Evolutionary conservation across 2,797 vertebrate species (phyloP), one percentile per base, ranked within the genome.

Genomic region (Rhinophrynus dorsalis): DNA sequence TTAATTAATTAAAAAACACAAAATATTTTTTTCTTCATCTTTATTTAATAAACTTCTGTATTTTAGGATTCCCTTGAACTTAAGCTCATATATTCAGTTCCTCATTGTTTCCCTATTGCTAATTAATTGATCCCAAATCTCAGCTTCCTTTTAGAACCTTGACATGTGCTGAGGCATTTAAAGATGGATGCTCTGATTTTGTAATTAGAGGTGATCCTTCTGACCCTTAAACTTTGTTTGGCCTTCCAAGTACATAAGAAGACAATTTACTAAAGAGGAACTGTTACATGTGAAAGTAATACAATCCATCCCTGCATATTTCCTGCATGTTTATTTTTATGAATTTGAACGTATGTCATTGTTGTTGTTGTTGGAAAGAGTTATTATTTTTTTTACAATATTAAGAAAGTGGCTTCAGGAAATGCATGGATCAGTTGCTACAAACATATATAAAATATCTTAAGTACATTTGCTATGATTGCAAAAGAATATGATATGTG

Each of bases 241-340:
- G 51, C 60, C 68, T 72, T 18, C 20, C 6, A 32, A 23, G 27
- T 42, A 50, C 54, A 66, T 26, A 45, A 27, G 5, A 13, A 26
- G 20, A 32, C 26, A 59, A 65, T 66, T 52, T 66, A 35, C 44
- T 32, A 35, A 24, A 55, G 13, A 64, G 24, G 52, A 35, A 66
- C 62, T 59, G n/a, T 59, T 59, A 45, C 55, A 73, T 60, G 69
- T 37, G 47, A 54, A 66, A 73, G 45, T 24, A 66, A 66, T 70
- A 55, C 54, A 10, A 70, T 37, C 15, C 21, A 26, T 65, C 26
- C 10, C 5, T 29, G 12, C 45, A 38, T 38, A 23, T 40, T 17
- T 27, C 7, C n/a, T 15, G 50, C 18, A 61, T 15, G 27, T 29
- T 12, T 12, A n/a, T 23, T 44, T 24, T 37, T 18, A 44, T 1